Conservation (phyloP, 2,888 invertebrate species). For the Dolomedes plantarius region DNA sequence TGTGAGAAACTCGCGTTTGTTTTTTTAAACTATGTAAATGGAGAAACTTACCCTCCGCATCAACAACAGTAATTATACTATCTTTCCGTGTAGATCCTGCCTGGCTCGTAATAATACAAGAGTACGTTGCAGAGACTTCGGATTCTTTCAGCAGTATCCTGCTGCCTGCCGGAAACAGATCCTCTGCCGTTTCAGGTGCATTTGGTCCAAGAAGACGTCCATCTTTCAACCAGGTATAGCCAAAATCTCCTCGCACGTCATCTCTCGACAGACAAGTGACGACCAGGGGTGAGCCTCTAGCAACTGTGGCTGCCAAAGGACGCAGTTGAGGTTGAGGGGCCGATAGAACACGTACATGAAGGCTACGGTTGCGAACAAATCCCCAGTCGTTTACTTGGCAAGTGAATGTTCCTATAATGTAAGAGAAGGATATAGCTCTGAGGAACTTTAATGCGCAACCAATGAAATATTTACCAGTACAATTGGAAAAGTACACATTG, state of each 20-base stretch:
- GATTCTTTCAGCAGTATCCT: constrained; percentile 85
- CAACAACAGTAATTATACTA: constrained; percentile 72
- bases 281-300: constrained; percentile 49
- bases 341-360: constrained; percentile 81
- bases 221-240: constrained; percentile 90
- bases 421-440: background rate
- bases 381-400: constrained; percentile 86
- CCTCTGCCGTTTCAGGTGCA: constrained; percentile 85
- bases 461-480: no score
- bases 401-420: constrained; percentile 81
- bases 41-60: constrained; percentile 69
- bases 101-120: constrained; percentile 73
- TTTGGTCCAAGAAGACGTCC: constrained; percentile 81
- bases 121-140: constrained; percentile 66
- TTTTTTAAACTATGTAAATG: no score
- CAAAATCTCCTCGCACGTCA: constrained; percentile 78
- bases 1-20: no score
- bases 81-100: constrained; percentile 69
- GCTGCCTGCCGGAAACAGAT: constrained; percentile 88
- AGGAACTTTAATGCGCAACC: no score
- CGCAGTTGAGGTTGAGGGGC: constrained; percentile 78
- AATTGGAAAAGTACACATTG: no score
- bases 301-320: constrained; percentile 68
- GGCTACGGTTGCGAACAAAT: constrained; percentile 83
- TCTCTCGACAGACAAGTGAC: constrained; percentile 71